Conservation (phyloP, 2,113 vertebrate species). For the Gopherus flavomarginatus region DNA sequence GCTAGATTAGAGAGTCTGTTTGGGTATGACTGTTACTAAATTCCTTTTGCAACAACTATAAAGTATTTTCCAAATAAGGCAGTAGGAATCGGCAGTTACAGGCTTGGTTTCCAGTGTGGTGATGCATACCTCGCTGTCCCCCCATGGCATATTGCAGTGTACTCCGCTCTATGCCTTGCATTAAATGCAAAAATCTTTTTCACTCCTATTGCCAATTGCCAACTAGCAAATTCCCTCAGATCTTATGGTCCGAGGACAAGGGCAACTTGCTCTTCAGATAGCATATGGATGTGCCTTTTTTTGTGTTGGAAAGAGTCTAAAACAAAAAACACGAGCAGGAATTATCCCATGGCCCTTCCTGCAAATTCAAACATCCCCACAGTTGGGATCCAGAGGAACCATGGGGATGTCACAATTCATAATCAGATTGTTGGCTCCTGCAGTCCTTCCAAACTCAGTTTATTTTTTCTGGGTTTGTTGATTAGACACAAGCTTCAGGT, state of each 20-base stretch:
- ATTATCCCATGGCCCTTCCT: background rate
- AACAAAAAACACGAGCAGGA: background rate
- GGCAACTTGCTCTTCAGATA: background rate
- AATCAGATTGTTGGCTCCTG: background rate
- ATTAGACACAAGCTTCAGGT: background rate
- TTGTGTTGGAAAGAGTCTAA: background rate
- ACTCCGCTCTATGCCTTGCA: background rate
- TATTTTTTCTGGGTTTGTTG: background rate
- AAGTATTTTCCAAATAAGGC: background rate
- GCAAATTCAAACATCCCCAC: background rate
- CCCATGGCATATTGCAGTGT: no score
- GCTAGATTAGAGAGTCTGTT: background rate
- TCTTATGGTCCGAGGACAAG: background rate
- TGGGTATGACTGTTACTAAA: background rate
- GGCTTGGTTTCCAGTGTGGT: background rate
- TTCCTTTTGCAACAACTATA: background rate
- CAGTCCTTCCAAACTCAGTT: background rate
- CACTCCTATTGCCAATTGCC: background rate
- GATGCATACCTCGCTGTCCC: background rate
- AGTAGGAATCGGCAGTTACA: background rate
- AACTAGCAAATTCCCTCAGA: background rate
- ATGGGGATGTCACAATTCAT: background rate
- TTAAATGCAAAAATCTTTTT: background rate
- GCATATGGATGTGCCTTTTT: background rate
- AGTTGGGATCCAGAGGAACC: background rate